Conservation (phyloP, 2,797 vertebrate species). For the Pangasius larnaudii region DNA sequence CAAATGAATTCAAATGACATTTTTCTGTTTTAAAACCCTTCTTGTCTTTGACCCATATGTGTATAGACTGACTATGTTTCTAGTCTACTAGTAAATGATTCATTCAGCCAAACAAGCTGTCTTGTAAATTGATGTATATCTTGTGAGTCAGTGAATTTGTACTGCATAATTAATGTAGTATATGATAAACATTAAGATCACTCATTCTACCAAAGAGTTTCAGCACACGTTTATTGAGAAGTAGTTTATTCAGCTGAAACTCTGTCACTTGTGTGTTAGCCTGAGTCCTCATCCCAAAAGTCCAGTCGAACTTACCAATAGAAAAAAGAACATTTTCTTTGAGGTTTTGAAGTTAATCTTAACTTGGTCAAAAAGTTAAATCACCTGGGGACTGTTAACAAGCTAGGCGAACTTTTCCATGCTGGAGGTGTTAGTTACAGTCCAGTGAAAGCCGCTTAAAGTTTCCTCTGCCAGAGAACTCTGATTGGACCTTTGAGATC, state of each 20-base stretch:
- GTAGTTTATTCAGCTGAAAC: neutral
- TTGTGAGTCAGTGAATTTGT: neutral
- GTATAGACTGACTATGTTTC: neutral
- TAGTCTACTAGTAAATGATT: neutral
- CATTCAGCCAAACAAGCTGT: neutral
- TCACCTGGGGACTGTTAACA: conserved; percentile 7
- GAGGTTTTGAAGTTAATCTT: neutral
- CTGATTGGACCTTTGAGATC: conserved; percentile 46
- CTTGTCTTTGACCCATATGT: neutral
- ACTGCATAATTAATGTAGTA: neutral
- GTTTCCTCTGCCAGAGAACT: conserved; percentile 38
- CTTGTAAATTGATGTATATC: neutral
- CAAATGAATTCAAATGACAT: neutral
- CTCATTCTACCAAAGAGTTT: neutral
- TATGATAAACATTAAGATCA: neutral
- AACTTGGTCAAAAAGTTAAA: conserved; percentile 27
- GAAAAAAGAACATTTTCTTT: neutral
- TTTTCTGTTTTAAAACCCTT: neutral
- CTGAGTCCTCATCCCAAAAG: neutral
- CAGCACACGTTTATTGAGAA: conserved; percentile 7
- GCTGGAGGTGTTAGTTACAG: conserved; percentile 41
- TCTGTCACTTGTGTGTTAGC: neutral
- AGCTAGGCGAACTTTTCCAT: conserved; percentile 28
- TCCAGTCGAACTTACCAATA: conserved; percentile 2
- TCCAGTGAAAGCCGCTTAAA: conserved; percentile 18